These are phyloP conservation scores for Diarsia rubi DNA, from an alignment of 2,888 invertebrate genomes.

Conservation along the genomic window DNA sequence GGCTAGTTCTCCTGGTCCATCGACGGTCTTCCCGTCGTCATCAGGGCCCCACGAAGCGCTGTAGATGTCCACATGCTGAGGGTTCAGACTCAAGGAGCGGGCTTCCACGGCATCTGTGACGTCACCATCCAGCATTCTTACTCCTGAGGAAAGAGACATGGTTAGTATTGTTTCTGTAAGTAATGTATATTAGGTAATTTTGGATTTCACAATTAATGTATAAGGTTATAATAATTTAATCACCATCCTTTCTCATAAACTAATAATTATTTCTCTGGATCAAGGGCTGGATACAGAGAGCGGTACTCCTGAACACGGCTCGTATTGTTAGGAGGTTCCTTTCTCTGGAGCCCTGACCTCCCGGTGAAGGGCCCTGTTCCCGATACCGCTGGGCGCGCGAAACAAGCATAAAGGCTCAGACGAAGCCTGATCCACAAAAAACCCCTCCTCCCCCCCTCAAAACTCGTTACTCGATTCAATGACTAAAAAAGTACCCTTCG, in stretches of 20 bases:
- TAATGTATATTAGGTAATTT: not conserved
- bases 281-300: too few relatives aligned
- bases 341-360: too few relatives aligned
- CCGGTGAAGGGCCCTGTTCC: too few relatives aligned
- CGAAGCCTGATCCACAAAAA: not conserved
- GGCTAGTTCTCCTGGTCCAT: slow-evolving; percentile 99
- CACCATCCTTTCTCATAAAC: too few relatives aligned
- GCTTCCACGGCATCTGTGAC: slow-evolving; percentile 99
- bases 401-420: not conserved
- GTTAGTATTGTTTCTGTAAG: slow-evolving; percentile 6
- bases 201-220: not conserved
- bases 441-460: too few relatives aligned
- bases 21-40: slow-evolving; percentile 99
- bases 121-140: slow-evolving; percentile 99
- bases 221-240: too few relatives aligned
- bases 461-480: not conserved
- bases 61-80: slow-evolving; percentile 99
- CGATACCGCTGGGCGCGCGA: too few relatives aligned
- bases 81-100: slow-evolving; percentile 97
- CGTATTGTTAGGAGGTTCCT: too few relatives aligned
- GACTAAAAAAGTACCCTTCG: not conserved
- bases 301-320: too few relatives aligned
- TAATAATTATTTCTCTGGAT: too few relatives aligned
- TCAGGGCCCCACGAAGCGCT: slow-evolving; percentile 99
- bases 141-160: slow-evolving; percentile 90